phyloP scores from a whole-genome alignment of 2,113 vertebrate species.

The Pitta sordida region DNA sequence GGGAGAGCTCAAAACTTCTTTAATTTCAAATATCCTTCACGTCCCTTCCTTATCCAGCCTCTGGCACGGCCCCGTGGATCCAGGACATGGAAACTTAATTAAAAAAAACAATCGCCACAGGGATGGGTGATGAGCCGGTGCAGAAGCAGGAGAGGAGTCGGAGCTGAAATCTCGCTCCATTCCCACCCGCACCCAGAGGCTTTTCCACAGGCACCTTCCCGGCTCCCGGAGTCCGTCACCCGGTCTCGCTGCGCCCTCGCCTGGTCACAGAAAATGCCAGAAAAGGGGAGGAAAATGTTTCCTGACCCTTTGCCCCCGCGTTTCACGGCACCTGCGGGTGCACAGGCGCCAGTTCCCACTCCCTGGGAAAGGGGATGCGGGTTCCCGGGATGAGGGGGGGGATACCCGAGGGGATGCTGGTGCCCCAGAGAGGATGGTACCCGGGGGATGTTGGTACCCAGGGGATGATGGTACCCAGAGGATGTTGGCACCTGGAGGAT shows the following conservation, averaged over 20 bases:
- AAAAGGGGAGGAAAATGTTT: accelerated
- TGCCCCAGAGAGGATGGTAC: background rate
- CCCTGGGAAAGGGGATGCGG: background rate
- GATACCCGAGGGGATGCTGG: background rate
- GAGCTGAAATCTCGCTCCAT: background rate
- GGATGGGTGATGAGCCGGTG: accelerated
- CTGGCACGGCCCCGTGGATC: accelerated
- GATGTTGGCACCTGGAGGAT: background rate
- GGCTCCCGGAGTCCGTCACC: accelerated
- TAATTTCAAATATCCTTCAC: background rate
- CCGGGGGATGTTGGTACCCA: background rate
- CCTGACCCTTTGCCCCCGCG: accelerated
- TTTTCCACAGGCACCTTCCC: background rate
- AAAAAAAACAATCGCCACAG: accelerated
- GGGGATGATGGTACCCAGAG: background rate
- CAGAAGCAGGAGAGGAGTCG: background rate
- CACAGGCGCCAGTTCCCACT: accelerated
- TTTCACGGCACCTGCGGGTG: accelerated
- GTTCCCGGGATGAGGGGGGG: background rate
- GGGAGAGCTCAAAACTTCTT: background rate
- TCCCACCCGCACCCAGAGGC: too few relatives aligned
- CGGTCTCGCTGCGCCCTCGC: constrained; percentile 41
- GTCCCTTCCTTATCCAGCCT: background rate
- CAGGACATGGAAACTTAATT: accelerated
- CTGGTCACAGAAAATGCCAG: background rate